A percentile compares a stretch with the other conserved stretches of the same genome.
These are phyloP conservation scores for Choristoneura rosaceana DNA, from an alignment of 2,888 invertebrate genomes.

Conservation along the genomic window DNA sequence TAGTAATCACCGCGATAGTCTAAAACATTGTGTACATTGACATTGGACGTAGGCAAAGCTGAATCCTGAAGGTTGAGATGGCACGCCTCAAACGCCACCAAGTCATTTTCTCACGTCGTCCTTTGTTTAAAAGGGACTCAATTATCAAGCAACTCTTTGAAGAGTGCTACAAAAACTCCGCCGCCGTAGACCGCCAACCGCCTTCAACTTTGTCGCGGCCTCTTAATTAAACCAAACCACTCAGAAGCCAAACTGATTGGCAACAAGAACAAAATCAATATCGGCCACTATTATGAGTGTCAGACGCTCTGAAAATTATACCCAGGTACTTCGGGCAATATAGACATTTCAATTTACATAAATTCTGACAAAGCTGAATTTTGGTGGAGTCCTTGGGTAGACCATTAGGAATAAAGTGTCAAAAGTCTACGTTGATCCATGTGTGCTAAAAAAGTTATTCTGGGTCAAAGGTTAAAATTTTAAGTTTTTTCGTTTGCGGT, in stretches of 20 bases:
- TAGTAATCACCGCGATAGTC: too few relatives aligned
- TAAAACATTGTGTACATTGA: not conserved
- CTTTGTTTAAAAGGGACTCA: conserved; percentile 61
- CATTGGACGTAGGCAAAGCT: not conserved
- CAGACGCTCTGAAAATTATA: conserved; percentile 21
- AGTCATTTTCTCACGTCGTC: conserved; percentile 48
- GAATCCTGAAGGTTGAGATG: not conserved
- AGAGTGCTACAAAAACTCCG: conserved; percentile 59
- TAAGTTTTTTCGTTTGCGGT: too few relatives aligned
- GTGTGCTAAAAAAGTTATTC: too few relatives aligned
- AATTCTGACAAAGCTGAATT: too few relatives aligned
- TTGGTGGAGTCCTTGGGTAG: too few relatives aligned
- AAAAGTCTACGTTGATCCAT: too few relatives aligned
- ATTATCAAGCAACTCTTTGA: conserved; percentile 62
- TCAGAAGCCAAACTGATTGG: conserved; percentile 48
- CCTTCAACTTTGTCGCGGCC: conserved; percentile 44
- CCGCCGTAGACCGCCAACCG: conserved; percentile 46
- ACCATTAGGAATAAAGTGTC: too few relatives aligned
- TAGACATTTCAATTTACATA: too few relatives aligned
- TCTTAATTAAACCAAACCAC: conserved; percentile 60
- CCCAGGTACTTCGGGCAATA: not conserved
- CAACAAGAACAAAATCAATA: conserved; percentile 50
- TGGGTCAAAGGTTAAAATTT: too few relatives aligned
- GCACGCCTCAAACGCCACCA: conserved; percentile 42
- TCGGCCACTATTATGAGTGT: conserved; percentile 44